These are phyloP conservation scores for Anadara kagoshimensis DNA, from an alignment of 1,140 invertebrate genomes.

Conservation along the genomic window DNA sequence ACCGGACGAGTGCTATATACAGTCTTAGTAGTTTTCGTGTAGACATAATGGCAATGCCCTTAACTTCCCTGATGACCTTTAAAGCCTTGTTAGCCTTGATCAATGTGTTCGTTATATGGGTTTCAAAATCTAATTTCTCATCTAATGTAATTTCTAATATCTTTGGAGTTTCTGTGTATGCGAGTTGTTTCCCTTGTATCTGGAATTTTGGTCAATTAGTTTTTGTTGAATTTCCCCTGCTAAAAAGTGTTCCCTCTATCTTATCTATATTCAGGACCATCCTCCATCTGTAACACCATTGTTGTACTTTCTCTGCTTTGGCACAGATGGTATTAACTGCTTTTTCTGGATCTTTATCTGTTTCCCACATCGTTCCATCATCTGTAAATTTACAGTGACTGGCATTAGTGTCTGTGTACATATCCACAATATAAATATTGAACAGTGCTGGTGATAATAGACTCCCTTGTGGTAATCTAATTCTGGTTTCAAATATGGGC, in stretches of 20 bases:
- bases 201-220: too few relatives aligned
- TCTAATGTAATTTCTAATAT: conserved; percentile 15
- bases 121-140: conserved; percentile 9
- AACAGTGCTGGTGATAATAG: conserved; percentile 15
- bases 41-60: too few relatives aligned
- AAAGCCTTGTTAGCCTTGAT: too few relatives aligned
- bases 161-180: conserved; percentile 1
- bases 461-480: conserved; percentile 13
- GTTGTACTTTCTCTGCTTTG: background rate
- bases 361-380: conserved; percentile 19
- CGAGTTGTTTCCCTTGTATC: background rate
- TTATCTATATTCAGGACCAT: conserved; percentile 15
- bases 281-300: conserved; percentile 18
- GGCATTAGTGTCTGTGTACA: background rate
- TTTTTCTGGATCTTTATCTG: background rate
- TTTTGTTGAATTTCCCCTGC: background rate
- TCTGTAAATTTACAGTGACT: conserved; percentile 18
- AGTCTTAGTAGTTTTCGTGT: too few relatives aligned
- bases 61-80: too few relatives aligned
- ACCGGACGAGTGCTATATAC: too few relatives aligned
- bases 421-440: conserved; percentile 15
- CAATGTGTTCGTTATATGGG: too few relatives aligned
- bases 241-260: conserved; percentile 9
- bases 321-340: background rate
- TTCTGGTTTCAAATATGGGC: background rate